Evolutionary conservation across 2,113 vertebrate genomes (phyloP), one percentile per base, ranked within the genome.

Genomic region (Calidris pygmaea): DNA sequence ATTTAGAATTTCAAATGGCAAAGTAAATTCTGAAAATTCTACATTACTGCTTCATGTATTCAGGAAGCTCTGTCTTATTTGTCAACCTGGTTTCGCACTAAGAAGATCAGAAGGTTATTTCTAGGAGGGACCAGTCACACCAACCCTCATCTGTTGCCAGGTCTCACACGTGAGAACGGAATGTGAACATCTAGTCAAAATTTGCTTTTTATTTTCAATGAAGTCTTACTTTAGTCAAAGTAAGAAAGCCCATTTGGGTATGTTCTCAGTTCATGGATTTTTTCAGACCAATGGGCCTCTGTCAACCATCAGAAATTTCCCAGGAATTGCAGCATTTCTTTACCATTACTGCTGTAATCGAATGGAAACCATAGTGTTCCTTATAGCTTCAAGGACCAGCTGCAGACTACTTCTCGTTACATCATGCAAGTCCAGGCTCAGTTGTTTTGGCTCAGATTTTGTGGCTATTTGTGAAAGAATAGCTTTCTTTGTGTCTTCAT

Each of bases 1-100:
- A 78, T 89, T 95, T 96, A 95, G 65, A 82, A 67, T 72, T 86
- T 78, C 32, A 79, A 66, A 71, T 76, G 24, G 30, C 32, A 79
- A 71, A 74, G n/a, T 63, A 55, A 23, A 35, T 76, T 94, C 58
- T 87, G 77, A 82, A 84, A 85, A 79, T 68, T 41, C 19, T n/a
- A 43, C 22, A 21, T 85, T 56, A 66, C 32, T 90, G 20, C 35
- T 79, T 93, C 45, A 26, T 48, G 11, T 81, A 26, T 90, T 92
- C 29, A 86, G 71, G 37, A 93, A 90, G 26, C 47, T 58, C 3
- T 55, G n/a, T 58, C 59, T 73, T 76, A 60, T 29, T 59, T 77
- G 41, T 63, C 67, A 74, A 17, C 10, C 45, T 88, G 22, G 3
- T 86, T 87, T 85, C 68, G 35, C 65, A 43, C 15, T 81, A 78